Evolutionary conservation across 2,888 invertebrate species (phyloP).

Genomic region (Rutpela maculata): DNA sequence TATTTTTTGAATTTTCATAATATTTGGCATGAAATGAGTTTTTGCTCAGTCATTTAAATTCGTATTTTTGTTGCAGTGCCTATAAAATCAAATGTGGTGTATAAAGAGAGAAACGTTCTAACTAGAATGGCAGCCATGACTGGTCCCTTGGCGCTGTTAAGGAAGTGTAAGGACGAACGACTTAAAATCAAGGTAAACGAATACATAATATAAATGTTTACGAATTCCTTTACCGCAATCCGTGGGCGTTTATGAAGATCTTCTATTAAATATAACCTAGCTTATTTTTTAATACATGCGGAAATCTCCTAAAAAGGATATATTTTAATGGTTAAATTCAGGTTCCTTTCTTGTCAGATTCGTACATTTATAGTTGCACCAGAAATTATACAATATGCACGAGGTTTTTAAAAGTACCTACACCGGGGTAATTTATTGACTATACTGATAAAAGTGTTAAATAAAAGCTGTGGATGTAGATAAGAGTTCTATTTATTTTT

Average conservation of each 20-base stretch:
- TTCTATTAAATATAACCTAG: neutral
- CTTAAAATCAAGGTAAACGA: conserved; percentile 79
- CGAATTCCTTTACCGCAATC: neutral
- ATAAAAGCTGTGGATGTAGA: too few species aligned
- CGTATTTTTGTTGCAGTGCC: conserved; percentile 68
- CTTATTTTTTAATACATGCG: neutral
- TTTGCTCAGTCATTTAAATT: neutral
- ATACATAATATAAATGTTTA: neutral
- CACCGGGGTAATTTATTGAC: too few species aligned
- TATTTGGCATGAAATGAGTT: too few species aligned
- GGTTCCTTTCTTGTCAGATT: too few species aligned
- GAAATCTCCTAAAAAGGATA: neutral
- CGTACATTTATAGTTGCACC: too few species aligned
- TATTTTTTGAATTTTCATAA: too few species aligned
- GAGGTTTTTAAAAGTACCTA: too few species aligned
- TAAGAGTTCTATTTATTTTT: too few species aligned
- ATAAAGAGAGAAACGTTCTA: conserved; percentile 73
- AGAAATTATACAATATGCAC: too few species aligned
- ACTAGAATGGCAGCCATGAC: conserved; percentile 75
- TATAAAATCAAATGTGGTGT: conserved; percentile 53
- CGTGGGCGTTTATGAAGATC: neutral
- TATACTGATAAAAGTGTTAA: too few species aligned
- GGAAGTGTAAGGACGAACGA: conserved; percentile 78
- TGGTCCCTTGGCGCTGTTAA: conserved; percentile 81
- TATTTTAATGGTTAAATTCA: too few species aligned